These are phyloP conservation scores for Pelagia noctiluca DNA, from an alignment of 30 jellyfish, hydroid and myxozoan species.

Conservation along the genomic window DNA sequence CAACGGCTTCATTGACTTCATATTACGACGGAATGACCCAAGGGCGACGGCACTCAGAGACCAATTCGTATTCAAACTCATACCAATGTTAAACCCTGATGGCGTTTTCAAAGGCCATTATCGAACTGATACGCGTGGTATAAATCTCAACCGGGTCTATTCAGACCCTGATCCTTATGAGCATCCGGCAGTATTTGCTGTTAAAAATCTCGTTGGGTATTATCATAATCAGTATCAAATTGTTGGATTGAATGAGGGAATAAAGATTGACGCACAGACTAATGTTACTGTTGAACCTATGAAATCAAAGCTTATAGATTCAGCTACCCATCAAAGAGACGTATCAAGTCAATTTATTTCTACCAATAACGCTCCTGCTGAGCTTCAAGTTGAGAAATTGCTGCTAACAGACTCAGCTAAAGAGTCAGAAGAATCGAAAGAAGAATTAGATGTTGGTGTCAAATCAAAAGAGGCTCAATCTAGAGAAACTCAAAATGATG, in stretches of 20 bases:
- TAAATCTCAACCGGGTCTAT: constrained; percentile 91
- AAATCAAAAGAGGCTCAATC: too few relatives aligned
- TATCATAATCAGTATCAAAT: constrained; percentile 38
- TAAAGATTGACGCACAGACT: too few relatives aligned
- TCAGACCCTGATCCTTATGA: constrained; percentile 76
- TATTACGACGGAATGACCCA: constrained; percentile 71
- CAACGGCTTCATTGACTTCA: constrained; percentile 89
- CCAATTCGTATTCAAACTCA: constrained; percentile 79
- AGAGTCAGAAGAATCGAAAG: too few relatives aligned
- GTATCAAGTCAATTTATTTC: too few relatives aligned
- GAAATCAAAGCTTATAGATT: too few relatives aligned
- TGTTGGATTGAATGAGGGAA: neutral
- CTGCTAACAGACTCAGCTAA: too few relatives aligned
- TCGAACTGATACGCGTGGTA: constrained; percentile 91
- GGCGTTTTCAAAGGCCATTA: constrained; percentile 93
- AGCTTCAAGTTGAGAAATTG: too few relatives aligned
- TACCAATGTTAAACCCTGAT: constrained; percentile 97
- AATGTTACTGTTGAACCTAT: too few relatives aligned
- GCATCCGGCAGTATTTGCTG: constrained; percentile 93
- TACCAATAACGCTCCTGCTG: too few relatives aligned
- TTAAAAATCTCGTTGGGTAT: constrained; percentile 70
- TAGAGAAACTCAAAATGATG: too few relatives aligned
- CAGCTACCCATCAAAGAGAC: too few relatives aligned
- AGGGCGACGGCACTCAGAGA: constrained; percentile 75
- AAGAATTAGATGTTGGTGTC: too few relatives aligned